A percentile compares a stretch with the other conserved stretches of the same genome.
Conservation (phyloP, 2,113 vertebrate species). For the Ptychochromis oligacanthus region DNA sequence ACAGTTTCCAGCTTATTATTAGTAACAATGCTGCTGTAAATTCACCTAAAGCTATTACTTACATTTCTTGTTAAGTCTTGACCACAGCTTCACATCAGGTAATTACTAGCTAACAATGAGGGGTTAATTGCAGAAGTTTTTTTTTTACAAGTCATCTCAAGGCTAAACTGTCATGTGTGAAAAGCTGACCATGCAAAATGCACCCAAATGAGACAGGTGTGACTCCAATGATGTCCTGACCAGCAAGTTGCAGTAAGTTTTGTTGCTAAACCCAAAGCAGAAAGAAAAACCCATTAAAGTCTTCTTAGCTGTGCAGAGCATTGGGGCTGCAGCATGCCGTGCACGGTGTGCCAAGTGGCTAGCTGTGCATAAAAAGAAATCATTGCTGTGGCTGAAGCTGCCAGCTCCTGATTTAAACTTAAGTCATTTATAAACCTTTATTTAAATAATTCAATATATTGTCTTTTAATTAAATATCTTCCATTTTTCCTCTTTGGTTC, state of each 20-base stretch:
- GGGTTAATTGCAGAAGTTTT: background rate
- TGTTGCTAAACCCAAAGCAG: constrained; percentile 51
- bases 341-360: constrained; percentile 45
- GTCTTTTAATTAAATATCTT: constrained; percentile 2
- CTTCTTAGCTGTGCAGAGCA: constrained; percentile 36
- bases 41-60: background rate
- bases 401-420: constrained; percentile 38
- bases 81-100: background rate
- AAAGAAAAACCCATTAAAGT: constrained; percentile 61
- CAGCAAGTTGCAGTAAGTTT: constrained; percentile 19
- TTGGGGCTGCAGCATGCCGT: constrained; percentile 44
- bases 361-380: constrained; percentile 55
- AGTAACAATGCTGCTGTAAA: background rate
- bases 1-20: background rate
- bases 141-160: background rate
- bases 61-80: background rate
- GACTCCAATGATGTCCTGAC: constrained; percentile 13
- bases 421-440: constrained; percentile 23
- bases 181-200: constrained; percentile 12
- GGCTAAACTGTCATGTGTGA: background rate
- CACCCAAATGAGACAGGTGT: constrained; percentile 23
- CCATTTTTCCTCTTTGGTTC: background rate
- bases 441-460: constrained; percentile 14
- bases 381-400: constrained; percentile 14
- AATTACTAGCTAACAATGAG: background rate